Conservation (phyloP, 1,140 invertebrate genomes). For the Diachasma alloeum region DNA sequence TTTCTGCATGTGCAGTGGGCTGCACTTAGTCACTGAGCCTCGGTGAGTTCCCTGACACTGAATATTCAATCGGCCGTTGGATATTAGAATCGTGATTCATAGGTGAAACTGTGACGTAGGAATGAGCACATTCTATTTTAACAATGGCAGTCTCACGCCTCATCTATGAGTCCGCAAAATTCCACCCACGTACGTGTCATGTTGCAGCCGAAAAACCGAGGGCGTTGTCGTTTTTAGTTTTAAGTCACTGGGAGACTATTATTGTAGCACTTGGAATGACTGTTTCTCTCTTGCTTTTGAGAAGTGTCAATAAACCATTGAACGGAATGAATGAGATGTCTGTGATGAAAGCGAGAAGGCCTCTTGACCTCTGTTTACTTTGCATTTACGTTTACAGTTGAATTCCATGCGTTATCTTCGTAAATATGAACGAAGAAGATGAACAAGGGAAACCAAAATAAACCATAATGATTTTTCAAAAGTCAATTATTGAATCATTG, state of each 20-base stretch:
- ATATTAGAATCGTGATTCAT: constrained; percentile 13
- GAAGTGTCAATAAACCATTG: background rate
- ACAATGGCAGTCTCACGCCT: constrained; percentile 16
- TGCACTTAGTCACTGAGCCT: background rate
- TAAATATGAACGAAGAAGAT: background rate
- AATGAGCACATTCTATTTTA: constrained; percentile 21
- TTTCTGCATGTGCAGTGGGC: background rate
- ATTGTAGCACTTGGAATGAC: background rate
- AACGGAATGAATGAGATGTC: background rate
- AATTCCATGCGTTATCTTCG: background rate
- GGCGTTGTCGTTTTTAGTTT: background rate
- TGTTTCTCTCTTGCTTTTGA: background rate
- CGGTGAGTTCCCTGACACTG: background rate
- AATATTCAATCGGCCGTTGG: background rate
- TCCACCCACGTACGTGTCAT: constrained; percentile 8
- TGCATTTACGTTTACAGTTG: background rate
- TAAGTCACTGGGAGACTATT: background rate
- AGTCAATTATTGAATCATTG: no score
- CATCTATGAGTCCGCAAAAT: constrained; percentile 7
- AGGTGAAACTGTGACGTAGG: constrained; percentile 1
- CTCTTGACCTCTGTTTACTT: background rate
- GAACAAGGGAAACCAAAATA: background rate
- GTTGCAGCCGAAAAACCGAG: background rate
- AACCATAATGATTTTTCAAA: no score
- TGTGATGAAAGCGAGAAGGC: background rate